These are phyloP conservation scores for Leucopsar rothschildi DNA, from an alignment of 2,113 vertebrate genomes.

Conservation along the genomic window DNA sequence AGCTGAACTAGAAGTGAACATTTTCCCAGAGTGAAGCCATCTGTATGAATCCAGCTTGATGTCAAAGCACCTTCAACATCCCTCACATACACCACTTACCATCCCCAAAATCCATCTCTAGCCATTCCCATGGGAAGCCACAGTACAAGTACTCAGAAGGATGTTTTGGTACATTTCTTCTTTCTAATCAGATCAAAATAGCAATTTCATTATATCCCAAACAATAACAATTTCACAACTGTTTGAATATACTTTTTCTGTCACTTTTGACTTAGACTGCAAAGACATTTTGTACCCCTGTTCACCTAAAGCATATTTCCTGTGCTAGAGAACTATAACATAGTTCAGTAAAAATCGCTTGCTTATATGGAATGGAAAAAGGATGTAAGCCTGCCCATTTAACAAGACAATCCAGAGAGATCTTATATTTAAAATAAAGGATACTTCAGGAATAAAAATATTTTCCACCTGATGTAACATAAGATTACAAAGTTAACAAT, in stretches of 20 bases:
- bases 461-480: neutral
- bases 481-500: neutral
- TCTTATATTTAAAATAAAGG: neutral
- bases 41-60: neutral
- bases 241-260: neutral
- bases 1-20: neutral
- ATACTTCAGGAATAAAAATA: neutral
- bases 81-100: neutral
- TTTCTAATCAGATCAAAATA: neutral
- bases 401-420: neutral
- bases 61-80: neutral
- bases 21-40: neutral
- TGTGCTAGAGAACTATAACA: neutral
- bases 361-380: neutral
- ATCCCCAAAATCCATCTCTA: neutral
- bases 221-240: neutral
- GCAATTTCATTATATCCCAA: neutral
- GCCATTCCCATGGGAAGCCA: neutral
- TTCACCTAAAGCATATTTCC: neutral
- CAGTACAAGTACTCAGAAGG: neutral
- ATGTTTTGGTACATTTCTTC: neutral
- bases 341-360: neutral
- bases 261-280: neutral
- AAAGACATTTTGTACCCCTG: neutral
- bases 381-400: neutral